Evolutionary conservation across 2,113 vertebrate genomes (phyloP).

Genomic region (Crocuta crocuta): DNA sequence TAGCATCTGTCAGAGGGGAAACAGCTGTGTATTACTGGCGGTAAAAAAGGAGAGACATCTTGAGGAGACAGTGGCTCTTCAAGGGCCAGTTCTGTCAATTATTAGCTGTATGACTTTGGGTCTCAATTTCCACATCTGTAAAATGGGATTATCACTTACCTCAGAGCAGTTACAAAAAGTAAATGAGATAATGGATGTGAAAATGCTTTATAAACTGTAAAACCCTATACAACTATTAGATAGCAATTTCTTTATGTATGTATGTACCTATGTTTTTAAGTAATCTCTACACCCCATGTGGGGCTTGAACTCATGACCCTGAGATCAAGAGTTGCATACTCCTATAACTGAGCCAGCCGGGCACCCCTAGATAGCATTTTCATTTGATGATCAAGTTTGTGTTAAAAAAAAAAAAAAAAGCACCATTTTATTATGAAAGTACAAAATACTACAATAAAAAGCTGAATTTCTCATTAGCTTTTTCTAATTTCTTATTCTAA

Average conservation of each 20-base stretch:
- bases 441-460: background rate
- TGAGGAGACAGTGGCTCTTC: background rate
- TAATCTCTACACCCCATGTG: no score
- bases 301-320: no score
- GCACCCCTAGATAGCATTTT: slow-evolving; percentile 2
- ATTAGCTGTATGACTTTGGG: background rate
- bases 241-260: background rate
- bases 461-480: background rate
- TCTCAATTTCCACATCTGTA: background rate
- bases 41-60: background rate
- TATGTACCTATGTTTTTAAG: no score
- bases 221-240: background rate
- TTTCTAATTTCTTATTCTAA: background rate
- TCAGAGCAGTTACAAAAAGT: background rate
- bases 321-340: no score
- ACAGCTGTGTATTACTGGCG: background rate
- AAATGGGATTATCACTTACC: background rate
- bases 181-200: background rate
- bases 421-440: slow-evolving; percentile 34
- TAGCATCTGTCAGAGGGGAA: background rate
- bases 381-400: slow-evolving; percentile 12
- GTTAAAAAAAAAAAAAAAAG: background rate
- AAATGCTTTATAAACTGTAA: slow-evolving; percentile 1
- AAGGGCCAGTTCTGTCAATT: background rate
- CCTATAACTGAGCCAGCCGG: no score